A percentile compares a stretch with the other conserved stretches of the same genome.
Conservation (phyloP, 2,113 vertebrate species). For the Dolichallabes microphthalmus region DNA sequence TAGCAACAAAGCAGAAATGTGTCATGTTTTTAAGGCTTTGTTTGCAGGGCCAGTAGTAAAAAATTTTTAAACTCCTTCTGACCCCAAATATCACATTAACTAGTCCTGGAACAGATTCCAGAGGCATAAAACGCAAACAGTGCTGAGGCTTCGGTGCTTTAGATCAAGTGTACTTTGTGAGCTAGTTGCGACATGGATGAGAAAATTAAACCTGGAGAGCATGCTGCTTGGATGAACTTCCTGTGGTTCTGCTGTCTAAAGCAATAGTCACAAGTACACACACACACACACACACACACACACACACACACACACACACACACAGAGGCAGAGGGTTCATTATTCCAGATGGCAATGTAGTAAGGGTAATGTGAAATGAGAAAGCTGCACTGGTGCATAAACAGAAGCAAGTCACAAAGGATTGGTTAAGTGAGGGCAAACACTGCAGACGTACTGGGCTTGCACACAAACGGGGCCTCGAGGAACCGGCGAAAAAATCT, state of each 20-base stretch:
- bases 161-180: constrained; percentile 69
- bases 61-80: constrained; percentile 13
- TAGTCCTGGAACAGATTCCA: constrained; percentile 29
- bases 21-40: neutral
- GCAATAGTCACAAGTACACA: constrained; percentile 64
- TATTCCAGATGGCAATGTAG: constrained; percentile 70
- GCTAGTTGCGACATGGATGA: constrained; percentile 69
- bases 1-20: neutral
- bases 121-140: constrained; percentile 23
- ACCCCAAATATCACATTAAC: constrained; percentile 44
- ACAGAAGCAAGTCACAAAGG: constrained; percentile 70
- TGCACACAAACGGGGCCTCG: constrained; percentile 55
- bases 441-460: constrained; percentile 62
- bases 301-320: constrained; percentile 58
- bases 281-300: constrained; percentile 59
- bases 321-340: constrained; percentile 66
- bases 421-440: constrained; percentile 74
- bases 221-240: constrained; percentile 67
- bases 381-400: constrained; percentile 71
- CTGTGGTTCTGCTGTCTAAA: constrained; percentile 72
- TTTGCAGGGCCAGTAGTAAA: constrained; percentile 10
- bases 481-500: constrained; percentile 53
- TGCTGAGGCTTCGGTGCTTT: constrained; percentile 55
- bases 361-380: constrained; percentile 71
- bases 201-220: constrained; percentile 74